Evolutionary conservation across 53 echinoderm and acorn worm genomes (phyloP).

Genomic region (Stichopus horrens): DNA sequence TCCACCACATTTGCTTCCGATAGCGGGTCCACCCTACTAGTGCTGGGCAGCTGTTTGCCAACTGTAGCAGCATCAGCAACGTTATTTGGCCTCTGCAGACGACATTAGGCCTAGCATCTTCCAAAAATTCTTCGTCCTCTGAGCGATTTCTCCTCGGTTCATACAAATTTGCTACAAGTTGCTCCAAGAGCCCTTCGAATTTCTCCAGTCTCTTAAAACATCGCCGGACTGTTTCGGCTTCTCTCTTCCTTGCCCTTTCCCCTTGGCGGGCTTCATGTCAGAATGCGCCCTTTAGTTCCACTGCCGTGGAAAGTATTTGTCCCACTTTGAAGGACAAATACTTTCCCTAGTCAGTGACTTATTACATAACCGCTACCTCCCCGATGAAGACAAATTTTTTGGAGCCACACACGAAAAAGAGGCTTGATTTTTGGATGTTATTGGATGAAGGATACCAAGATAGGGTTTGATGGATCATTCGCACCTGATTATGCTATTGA

Average conservation of each 20-base stretch:
- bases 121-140: not conserved
- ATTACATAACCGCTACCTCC: no score
- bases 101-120: not conserved
- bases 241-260: not conserved
- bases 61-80: not conserved
- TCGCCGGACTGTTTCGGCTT: not conserved
- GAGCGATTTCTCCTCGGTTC: not conserved
- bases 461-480: no score
- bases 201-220: slow-evolving; percentile 9
- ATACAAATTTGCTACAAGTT: not conserved
- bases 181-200: slow-evolving; percentile 9
- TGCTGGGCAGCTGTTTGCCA: not conserved
- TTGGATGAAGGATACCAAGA: no score
- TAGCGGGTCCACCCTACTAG: not conserved
- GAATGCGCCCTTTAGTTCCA: no score
- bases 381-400: no score
- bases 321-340: no score
- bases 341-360: no score
- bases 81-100: not conserved
- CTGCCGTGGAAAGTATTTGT: no score
- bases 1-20: no score
- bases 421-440: no score
- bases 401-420: no score
- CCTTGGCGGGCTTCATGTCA: not conserved
- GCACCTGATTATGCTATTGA: no score